Conservation (phyloP, 2,113 vertebrate genomes). For the Chaenogobius annularis region DNA sequence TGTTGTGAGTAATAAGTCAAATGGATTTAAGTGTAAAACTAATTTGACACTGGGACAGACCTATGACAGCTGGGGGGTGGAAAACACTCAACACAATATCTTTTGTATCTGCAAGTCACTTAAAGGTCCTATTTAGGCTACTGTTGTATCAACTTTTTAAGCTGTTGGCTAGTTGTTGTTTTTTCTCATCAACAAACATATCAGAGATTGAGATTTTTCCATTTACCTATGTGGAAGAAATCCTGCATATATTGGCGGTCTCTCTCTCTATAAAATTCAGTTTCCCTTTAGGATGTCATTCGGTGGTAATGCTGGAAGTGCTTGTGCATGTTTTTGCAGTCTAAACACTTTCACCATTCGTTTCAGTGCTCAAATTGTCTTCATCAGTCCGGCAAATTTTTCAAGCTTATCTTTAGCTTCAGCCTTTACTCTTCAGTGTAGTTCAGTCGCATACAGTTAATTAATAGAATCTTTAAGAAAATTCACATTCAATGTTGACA, state of each 20-base stretch:
- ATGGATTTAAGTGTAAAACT: conserved; percentile 8
- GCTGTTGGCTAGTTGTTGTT: neutral
- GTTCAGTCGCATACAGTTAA: too few species aligned
- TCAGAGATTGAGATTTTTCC: neutral
- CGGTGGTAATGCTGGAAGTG: neutral
- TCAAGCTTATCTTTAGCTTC: too few species aligned
- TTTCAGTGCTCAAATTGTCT: neutral
- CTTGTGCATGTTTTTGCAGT: too few species aligned
- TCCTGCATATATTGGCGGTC: neutral
- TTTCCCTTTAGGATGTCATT: neutral
- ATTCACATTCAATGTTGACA: too few species aligned
- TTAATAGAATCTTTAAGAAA: too few species aligned
- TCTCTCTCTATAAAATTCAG: neutral
- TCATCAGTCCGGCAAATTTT: neutral
- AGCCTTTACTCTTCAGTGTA: too few species aligned
- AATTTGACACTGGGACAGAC: neutral
- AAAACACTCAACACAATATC: neutral
- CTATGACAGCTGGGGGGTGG: neutral
- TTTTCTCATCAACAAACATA: neutral
- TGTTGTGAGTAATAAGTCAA: conserved; percentile 9
- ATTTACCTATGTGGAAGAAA: neutral
- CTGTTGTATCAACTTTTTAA: neutral
- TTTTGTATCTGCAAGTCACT: neutral
- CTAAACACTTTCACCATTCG: too few species aligned
- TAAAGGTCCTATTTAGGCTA: neutral